Conservation (phyloP, 1,140 invertebrate species). For the Popillia japonica region DNA sequence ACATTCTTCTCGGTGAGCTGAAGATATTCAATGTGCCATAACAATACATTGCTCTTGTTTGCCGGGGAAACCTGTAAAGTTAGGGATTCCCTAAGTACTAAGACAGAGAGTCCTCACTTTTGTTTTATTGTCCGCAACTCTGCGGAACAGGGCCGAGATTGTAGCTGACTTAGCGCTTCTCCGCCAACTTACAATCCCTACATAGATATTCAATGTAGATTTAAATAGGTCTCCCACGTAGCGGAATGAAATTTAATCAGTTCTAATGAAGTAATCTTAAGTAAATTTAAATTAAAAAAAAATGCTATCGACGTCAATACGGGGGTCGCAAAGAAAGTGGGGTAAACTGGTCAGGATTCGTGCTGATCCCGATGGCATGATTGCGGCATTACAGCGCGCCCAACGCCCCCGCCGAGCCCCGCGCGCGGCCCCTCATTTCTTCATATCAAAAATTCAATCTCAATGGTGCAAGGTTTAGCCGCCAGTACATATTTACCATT, state of each 20-base stretch:
- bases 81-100: background rate
- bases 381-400: slow-evolving; percentile 49
- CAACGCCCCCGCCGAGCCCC: background rate
- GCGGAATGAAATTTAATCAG: background rate
- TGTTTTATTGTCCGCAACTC: background rate
- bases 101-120: slow-evolving; percentile 4
- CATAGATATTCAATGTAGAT: slow-evolving; percentile 1
- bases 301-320: slow-evolving; percentile 31
- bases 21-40: slow-evolving; percentile 11
- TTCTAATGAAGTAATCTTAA: background rate
- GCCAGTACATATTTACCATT: slow-evolving; percentile 51
- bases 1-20: background rate
- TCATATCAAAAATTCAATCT: slow-evolving; percentile 53
- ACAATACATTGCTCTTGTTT: background rate
- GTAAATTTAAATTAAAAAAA: too few species aligned
- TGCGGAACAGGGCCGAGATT: background rate
- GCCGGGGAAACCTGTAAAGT: background rate
- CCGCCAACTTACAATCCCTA: background rate
- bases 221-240: background rate
- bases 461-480: slow-evolving; percentile 51
- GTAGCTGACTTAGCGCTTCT: background rate
- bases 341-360: slow-evolving; percentile 46
- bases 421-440: background rate
- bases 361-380: slow-evolving; percentile 52
- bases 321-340: too few species aligned